Evolutionary conservation across 2,797 vertebrate genomes (phyloP), one percentile per base, ranked within the genome.

Genomic region (Protonibea diacanthus): DNA sequence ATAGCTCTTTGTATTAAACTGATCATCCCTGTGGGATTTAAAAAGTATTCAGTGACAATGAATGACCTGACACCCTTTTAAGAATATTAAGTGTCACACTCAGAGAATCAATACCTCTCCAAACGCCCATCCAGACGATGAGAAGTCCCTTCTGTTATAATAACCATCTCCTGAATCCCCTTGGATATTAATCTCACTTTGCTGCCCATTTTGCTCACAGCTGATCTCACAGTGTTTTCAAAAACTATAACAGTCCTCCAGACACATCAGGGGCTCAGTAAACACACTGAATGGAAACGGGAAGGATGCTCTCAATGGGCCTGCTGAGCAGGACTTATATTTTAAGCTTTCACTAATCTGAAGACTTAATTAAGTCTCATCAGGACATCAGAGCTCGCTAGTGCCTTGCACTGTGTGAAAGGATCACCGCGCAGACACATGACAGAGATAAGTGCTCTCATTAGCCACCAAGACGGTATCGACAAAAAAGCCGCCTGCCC

Each of bases 361-460:
- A 74, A 74, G 91, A 81, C 87, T 89, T 95, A 92, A 95, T 94
- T 92, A 92, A 84, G 88, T 84, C 90, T 92, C 88, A 82, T 92
- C 92, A 91, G 92, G 87, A 91, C 86, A 82, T 81, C 55, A 51
- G 83, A 81, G 86, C 74, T 57, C 12, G 11, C 78, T 48, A 9
- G 68, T 47, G 76, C 47, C 33, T 40, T n/a, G 72, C 57, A 23
- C 76, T 59, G 63, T 68, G 81, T 75, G 88, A 88, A 57, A 76
- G 80, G 79, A 92, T 88, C 91, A 88, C 74, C 76, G 89, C 38
- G 49, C 80, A 76, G 86, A 84, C 76, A 84, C 87, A 92, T 86
- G 86, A 93, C 82, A 80, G 82, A 74, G 88, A 87, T 91, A 89
- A 93, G 87, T 86, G 80, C 74, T 85, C 83, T 91, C 88, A 93